Percentiles rank a stretch among this genome's conserved stretches.
These are phyloP conservation scores for Drosophila auraria DNA, from an alignment of 1,140 invertebrate species.

Conservation along the genomic window DNA sequence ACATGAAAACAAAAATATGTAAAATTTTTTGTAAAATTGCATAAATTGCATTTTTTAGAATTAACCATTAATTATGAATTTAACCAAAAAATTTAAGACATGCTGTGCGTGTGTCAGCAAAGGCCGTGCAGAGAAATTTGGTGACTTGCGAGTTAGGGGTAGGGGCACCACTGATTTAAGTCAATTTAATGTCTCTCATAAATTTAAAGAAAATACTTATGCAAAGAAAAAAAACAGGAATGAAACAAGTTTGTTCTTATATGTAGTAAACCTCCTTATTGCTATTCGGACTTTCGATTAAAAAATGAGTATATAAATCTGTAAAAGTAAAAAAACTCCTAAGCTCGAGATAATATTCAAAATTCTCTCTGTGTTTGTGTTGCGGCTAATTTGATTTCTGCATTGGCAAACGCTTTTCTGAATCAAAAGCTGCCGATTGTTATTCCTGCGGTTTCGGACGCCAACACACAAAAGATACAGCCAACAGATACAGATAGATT, in stretches of 20 bases:
- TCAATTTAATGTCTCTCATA: no score
- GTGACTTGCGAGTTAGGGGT: no score
- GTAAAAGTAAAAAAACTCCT: no score
- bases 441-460: slow-evolving; percentile 56
- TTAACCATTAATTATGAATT: no score
- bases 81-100: no score
- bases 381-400: slow-evolving; percentile 79
- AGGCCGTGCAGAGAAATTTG: no score
- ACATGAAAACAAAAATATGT: no score
- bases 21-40: no score
- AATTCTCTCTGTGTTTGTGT: slow-evolving; percentile 37
- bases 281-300: not conserved
- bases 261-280: not conserved
- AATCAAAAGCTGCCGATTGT: slow-evolving; percentile 76
- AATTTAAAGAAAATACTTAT: not conserved
- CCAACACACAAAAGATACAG: slow-evolving; percentile 62
- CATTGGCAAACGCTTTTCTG: slow-evolving; percentile 76
- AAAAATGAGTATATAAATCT: not conserved
- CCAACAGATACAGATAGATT: slow-evolving; percentile 50
- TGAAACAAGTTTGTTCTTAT: not conserved
- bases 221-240: not conserved
- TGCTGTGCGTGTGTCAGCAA: no score
- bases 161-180: no score
- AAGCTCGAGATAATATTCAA: not conserved
- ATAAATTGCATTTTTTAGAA: no score